Evolutionary conservation across 2,797 vertebrate genomes (phyloP).

Genomic region (Onychomys arenicola): DNA sequence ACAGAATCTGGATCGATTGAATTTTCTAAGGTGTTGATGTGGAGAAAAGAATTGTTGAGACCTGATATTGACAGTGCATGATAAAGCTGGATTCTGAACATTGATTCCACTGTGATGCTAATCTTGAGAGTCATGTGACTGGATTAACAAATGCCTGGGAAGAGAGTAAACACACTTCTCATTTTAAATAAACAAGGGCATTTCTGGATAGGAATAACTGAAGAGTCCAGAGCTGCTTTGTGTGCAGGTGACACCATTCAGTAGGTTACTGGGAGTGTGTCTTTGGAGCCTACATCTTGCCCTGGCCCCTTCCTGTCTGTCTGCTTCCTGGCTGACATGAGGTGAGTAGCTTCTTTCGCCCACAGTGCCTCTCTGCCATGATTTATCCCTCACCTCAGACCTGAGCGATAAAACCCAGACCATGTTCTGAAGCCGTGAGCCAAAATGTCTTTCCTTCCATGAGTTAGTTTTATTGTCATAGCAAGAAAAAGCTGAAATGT

Average conservation of each 20-base stretch:
- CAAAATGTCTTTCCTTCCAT: neutral
- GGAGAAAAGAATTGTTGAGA: constrained; percentile 28
- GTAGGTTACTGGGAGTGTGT: neutral
- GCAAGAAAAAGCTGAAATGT: neutral
- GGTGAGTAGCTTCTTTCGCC: neutral
- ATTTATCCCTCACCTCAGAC: neutral
- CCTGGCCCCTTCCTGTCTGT: neutral
- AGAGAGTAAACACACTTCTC: neutral
- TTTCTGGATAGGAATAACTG: neutral
- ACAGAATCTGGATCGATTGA: constrained; percentile 31
- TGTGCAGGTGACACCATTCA: neutral
- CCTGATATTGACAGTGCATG: neutral
- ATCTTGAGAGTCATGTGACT: neutral
- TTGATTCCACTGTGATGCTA: neutral
- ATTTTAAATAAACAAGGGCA: neutral
- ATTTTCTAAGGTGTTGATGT: constrained; percentile 34
- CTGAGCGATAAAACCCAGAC: neutral
- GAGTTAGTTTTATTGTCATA: neutral
- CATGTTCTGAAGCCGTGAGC: neutral
- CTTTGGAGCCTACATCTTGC: neutral
- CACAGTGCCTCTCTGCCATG: neutral
- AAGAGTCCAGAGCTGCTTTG: neutral
- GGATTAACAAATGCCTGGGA: neutral
- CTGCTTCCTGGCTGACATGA: neutral
- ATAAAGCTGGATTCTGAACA: constrained; percentile 52